Base-by-base conservation (phyloP, 2,797 vertebrate species). In the Bovichtus variegatus region DNA sequence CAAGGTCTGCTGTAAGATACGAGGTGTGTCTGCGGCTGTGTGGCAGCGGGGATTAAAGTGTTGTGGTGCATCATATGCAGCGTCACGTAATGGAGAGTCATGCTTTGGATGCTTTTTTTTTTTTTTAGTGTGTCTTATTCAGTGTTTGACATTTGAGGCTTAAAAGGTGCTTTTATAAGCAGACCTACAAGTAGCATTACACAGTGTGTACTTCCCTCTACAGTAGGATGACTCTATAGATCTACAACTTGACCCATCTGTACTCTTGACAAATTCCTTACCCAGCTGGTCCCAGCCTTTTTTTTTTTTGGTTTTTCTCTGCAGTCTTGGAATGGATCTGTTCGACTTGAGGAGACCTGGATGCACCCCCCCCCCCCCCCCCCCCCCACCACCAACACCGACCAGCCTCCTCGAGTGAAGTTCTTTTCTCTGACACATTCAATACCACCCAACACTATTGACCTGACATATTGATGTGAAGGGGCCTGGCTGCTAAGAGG, bases 381-480 rank as follows among this genome's bases (percentile, higher is more conserved):
- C 9, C 25, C 69, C 69, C 2, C 64, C 74, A 23, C 16, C 10
- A 40, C 68, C 71, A 1, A 71, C 77, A 62, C 58, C 63, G 68
- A 50, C 59, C 62, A 64, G 70, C 76, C 86, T 80, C 78, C 68
- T 67, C 7, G 27, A 80, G 69, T 81, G 71, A 75, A 91, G 82
- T 83, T 87, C 82, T 91, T 92, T 91, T 88, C 89, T 85, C 81
- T 88, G 87, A 91, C 87, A 82, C 86, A 87, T 90, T 93, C 91
- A 89, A 91, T 93, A 94, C 71, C 87, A 81, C 86, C 85, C 84
- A 81, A 85, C 83, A 78, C 83, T 87, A 93, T 90, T 93, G 93
- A 94, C 85, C 88, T 92, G 91, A 91, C 87, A 87, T 93, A 93
- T 94, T 85, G 93, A 94, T 68, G 88, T 76, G 60, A 70, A 77